Evolutionary conservation across 2,888 invertebrate genomes (phyloP).

Genomic region (Cephonodes hylas): DNA sequence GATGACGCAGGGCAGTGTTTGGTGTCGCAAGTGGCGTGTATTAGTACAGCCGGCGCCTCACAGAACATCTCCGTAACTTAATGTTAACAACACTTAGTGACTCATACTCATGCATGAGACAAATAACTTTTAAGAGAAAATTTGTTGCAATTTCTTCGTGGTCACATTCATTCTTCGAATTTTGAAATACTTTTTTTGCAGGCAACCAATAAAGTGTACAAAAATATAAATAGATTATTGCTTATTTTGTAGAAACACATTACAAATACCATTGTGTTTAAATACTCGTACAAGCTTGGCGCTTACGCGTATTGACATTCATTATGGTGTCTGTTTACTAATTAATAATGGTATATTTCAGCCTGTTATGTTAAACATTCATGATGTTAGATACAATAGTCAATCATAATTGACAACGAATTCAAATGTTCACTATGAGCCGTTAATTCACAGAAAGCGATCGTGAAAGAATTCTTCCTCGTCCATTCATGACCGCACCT

Average conservation of each 20-base stretch:
- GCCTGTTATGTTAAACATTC: not conserved
- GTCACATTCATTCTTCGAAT: not conserved
- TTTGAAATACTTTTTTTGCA: not conserved
- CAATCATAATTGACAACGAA: conserved; percentile 24
- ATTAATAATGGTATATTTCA: not conserved
- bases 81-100: conserved; percentile 40
- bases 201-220: not conserved
- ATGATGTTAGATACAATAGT: not conserved
- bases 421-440: conserved; percentile 50
- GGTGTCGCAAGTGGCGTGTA: conserved; percentile 48
- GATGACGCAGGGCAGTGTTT: conserved; percentile 64
- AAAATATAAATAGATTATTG: not conserved
- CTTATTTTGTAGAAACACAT: not conserved
- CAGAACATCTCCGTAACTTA: conserved; percentile 26
- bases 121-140: conserved; percentile 13
- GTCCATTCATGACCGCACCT: conserved; percentile 8
- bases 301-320: not conserved
- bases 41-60: conserved; percentile 53
- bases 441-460: conserved; percentile 44
- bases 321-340: not conserved
- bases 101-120: conserved; percentile 42
- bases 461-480: conserved; percentile 41
- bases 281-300: not conserved
- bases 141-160: not conserved
- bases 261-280: not conserved